Evolutionary conservation across 2,797 vertebrate genomes (phyloP).

Genomic region (Falco peregrinus): DNA sequence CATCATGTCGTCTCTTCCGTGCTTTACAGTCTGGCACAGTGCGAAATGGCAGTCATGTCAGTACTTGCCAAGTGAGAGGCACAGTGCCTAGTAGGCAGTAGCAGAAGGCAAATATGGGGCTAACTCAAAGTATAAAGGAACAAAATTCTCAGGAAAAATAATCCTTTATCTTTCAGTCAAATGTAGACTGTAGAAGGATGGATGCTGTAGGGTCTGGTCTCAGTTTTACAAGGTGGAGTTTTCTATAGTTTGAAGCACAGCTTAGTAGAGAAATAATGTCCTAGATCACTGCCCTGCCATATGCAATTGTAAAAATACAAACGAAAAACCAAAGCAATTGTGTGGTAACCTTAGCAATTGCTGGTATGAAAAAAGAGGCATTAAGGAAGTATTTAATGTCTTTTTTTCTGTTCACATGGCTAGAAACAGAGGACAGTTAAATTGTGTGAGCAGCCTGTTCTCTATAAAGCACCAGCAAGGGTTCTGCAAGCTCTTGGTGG

Average conservation of each 20-base stretch:
- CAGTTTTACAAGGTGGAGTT: not conserved
- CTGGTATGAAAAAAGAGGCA: not conserved
- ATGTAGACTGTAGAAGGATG: not conserved
- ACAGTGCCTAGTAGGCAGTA: not conserved
- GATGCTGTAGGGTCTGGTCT: not conserved
- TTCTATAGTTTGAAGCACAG: not conserved
- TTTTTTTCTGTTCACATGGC: not conserved
- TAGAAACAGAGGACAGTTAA: constrained; percentile 19
- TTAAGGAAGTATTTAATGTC: constrained; percentile 36
- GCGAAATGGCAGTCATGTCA: not conserved
- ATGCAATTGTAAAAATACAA: not conserved
- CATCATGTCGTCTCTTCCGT: not conserved
- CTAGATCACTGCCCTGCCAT: not conserved
- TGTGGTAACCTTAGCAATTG: constrained; percentile 39
- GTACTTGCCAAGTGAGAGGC: not conserved
- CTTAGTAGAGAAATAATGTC: not conserved
- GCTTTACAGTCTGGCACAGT: not conserved
- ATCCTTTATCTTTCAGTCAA: not conserved
- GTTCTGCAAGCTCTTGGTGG: constrained; percentile 39
- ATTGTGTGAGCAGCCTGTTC: constrained; percentile 6
- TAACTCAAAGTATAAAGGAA: not conserved
- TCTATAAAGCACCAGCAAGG: constrained; percentile 38
- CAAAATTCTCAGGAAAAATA: constrained; percentile 42
- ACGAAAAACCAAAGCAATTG: not conserved
- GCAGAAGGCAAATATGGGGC: not conserved